These are phyloP conservation scores for Chloebia gouldiae DNA, from an alignment of 2,113 vertebrate genomes.

Conservation along the genomic window DNA sequence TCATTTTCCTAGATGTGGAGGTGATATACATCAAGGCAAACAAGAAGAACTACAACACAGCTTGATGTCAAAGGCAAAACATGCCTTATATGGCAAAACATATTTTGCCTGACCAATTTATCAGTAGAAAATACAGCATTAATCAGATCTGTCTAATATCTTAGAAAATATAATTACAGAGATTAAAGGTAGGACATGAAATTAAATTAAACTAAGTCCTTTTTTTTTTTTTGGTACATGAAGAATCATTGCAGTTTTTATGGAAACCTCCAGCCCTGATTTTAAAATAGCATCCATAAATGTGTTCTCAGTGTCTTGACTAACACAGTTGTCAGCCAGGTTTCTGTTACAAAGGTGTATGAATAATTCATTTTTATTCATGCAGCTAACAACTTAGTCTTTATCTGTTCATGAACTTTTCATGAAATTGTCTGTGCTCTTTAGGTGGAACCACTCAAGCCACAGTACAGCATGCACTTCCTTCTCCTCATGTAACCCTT, in stretches of 20 bases:
- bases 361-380: conserved; percentile 8
- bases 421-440: not conserved
- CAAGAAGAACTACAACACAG: not conserved
- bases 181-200: not conserved
- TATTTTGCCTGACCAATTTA: not conserved
- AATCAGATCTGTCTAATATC: not conserved
- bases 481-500: not conserved
- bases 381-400: not conserved
- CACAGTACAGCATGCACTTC: not conserved
- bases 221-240: not conserved
- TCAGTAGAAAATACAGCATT: not conserved
- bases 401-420: not conserved
- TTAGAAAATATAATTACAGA: not conserved
- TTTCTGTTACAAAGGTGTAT: not conserved
- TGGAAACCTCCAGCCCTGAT: not conserved
- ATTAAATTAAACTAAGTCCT: not conserved
- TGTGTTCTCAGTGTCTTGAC: not conserved
- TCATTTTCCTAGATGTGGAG: not conserved
- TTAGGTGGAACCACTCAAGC: not conserved
- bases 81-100: not conserved
- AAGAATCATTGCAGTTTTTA: not conserved
- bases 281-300: not conserved
- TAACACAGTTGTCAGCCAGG: not conserved
- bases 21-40: not conserved
- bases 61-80: not conserved